Conservation (phyloP, 2,888 invertebrate genomes). For the Aporophyla nigra region DNA sequence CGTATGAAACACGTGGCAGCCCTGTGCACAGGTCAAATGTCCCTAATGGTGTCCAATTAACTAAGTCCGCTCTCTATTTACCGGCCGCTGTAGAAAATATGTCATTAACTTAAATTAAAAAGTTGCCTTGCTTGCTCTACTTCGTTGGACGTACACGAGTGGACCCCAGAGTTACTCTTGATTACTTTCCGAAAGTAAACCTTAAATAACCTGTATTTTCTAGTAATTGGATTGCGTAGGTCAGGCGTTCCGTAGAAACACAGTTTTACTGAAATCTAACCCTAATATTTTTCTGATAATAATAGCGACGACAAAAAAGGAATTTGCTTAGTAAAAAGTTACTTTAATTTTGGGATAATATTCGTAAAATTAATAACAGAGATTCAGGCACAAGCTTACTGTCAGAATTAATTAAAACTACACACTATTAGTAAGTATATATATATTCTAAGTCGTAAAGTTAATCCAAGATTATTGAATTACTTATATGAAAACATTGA, state of each 20-base stretch:
- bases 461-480: conserved; percentile 16
- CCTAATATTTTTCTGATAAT: neutral
- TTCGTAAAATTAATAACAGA: conserved; percentile 17
- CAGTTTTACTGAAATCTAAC: neutral
- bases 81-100: conserved; percentile 59
- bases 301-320: neutral
- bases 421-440: neutral
- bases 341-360: neutral
- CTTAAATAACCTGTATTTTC: conserved; percentile 14
- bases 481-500: neutral
- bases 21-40: conserved; percentile 67
- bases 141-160: conserved; percentile 6
- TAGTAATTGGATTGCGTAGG: conserved; percentile 17
- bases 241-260: conserved; percentile 11
- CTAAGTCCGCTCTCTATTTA: conserved; percentile 66
- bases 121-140: conserved; percentile 32
- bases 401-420: conserved; percentile 23
- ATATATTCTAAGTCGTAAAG: conserved; percentile 15
- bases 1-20: conserved; percentile 30
- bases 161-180: conserved; percentile 4
- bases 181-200: conserved; percentile 28
- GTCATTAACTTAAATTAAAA: conserved; percentile 60
- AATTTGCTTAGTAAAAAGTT: neutral
- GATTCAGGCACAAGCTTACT: conserved; percentile 3
- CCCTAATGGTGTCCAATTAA: conserved; percentile 72